Evolutionary conservation across 2,113 vertebrate genomes (phyloP), one percentile per base, ranked within the genome.

Genomic region (Siniperca chuatsi): DNA sequence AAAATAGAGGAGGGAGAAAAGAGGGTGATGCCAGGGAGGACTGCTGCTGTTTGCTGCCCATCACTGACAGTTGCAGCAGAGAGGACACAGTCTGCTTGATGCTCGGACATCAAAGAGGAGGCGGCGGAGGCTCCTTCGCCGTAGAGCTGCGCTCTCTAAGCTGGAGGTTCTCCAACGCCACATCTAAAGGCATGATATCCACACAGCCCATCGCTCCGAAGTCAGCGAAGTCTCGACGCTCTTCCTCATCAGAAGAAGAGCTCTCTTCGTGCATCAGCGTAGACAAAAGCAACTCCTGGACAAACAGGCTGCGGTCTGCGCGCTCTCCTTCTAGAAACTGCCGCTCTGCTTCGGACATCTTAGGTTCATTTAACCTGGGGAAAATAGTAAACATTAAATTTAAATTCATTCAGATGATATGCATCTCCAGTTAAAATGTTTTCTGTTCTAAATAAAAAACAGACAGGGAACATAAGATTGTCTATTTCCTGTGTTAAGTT

Each of bases 31-130:
- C 73, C 15, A 8, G 52, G 78, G 76, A 29, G 81, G 83, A 58
- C 75, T 82, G 81, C 92, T 96, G 97, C 97, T 95, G 92, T 89
- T 90, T 71, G 90, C 88, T 85, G 97, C 96, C 98, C 97, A 74
- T 99, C 97, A 99, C 98, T 99, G 98, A 97, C 98, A 99, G 97
- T 97, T 97, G 98, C 98, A 99, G 97, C 98, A 99, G 97, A 97
- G 97, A 97, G 98, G 98, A 98, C 98, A 99, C 92, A 97, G 98
- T 99, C 98, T 99, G 97, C 96, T 94, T 90, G 96, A 94, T 94
- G 97, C 97, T 96, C 81, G 92, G 97, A 95, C 98, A 99, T 99
- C 98, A 99, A 99, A 99, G 98, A 98, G 98, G 98, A 95, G 98
- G 98, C 95, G 98, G 97, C 90, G 98, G 98, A 96, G 98, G 98